Percentiles rank a stretch among this genome's conserved stretches.
phyloP scores from a whole-genome alignment of 2,797 vertebrate species.

The Periparus ater region DNA sequence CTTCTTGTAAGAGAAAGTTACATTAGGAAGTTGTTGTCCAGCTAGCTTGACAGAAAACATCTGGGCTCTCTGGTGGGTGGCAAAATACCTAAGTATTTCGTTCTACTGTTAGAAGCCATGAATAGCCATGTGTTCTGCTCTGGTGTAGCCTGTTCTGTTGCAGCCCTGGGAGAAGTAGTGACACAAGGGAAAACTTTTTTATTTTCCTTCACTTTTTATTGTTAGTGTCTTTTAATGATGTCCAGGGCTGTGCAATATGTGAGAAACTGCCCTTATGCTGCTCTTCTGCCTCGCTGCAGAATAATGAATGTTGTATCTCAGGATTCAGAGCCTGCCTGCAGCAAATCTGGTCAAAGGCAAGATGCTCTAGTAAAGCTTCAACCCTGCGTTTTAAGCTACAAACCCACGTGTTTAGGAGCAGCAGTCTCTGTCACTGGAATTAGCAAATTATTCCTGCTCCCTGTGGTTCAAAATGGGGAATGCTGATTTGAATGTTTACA shows the following conservation, averaged over 20 bases:
- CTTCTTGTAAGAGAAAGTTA: constrained; percentile 47
- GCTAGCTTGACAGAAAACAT: constrained; percentile 4
- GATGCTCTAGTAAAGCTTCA: neutral
- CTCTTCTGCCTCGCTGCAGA: neutral
- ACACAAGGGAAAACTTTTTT: neutral
- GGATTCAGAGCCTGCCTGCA: neutral
- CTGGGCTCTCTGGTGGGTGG: constrained; percentile 16
- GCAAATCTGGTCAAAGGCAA: neutral
- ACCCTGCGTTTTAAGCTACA: neutral
- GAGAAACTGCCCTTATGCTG: neutral
- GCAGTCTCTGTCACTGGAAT: neutral
- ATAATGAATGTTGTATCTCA: neutral
- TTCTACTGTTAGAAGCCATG: neutral
- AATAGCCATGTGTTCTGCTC: neutral
- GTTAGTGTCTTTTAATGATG: neutral
- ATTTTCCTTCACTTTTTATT: neutral
- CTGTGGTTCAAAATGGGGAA: neutral
- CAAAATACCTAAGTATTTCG: neutral
- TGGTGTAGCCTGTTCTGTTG: neutral
- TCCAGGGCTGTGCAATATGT: neutral
- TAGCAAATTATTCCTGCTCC: neutral
- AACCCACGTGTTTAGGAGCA: neutral
- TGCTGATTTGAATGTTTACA: neutral
- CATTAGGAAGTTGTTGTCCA: neutral
- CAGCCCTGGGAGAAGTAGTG: neutral